phyloP scores from a whole-genome alignment of 2,797 vertebrate genomes.

The Galagoides demidoff region DNA sequence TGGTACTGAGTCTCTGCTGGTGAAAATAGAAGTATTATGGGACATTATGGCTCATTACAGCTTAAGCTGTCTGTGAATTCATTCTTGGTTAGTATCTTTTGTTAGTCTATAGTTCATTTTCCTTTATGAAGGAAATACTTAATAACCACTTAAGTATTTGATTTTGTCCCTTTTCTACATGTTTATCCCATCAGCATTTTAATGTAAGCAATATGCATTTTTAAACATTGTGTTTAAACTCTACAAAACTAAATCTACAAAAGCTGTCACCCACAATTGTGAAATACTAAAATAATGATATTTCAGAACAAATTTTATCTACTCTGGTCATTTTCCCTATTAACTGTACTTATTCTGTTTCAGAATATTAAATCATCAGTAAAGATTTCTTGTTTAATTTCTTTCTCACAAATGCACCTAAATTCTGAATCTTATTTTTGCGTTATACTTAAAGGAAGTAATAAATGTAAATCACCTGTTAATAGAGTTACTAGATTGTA shows the following conservation, averaged over 20 bases:
- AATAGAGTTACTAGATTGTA: neutral
- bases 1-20: neutral
- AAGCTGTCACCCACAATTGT: neutral
- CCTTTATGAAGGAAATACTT: too few species aligned
- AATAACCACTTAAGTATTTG: neutral
- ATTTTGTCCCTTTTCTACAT: neutral
- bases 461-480: neutral
- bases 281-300: neutral
- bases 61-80: neutral
- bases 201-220: neutral
- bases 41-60: neutral
- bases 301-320: neutral
- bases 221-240: neutral
- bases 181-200: neutral
- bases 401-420: conserved; percentile 8
- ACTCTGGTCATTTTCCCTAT: neutral
- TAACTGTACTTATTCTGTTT: conserved; percentile 4
- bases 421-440: conserved; percentile 33
- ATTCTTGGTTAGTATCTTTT: neutral
- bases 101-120: neutral
- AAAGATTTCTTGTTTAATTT: conserved; percentile 5
- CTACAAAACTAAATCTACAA: neutral
- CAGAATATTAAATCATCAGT: neutral
- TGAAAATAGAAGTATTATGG: neutral
- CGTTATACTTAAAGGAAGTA: neutral